Evolutionary conservation across 1,140 invertebrate genomes (phyloP).

Genomic region (Caenorhabditis briggsae): DNA sequence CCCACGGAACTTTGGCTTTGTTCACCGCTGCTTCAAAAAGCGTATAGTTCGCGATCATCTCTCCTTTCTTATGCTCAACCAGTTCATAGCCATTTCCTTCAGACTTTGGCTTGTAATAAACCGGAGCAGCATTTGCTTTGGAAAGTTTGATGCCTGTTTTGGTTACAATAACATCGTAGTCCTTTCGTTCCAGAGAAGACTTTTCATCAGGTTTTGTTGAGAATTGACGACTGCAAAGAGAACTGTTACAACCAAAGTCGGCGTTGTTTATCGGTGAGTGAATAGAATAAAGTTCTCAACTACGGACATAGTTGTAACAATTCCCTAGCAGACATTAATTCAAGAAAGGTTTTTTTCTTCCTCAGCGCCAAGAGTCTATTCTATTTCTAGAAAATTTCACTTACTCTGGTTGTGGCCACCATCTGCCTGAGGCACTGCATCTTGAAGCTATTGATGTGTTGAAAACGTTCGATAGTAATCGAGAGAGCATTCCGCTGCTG

Average conservation of each 20-base stretch:
- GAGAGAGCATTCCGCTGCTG: slow-evolving; percentile 6
- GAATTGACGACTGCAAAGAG: slow-evolving; percentile 44
- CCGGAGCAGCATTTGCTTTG: slow-evolving; percentile 60
- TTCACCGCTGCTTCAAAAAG: slow-evolving; percentile 74
- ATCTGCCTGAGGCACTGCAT: slow-evolving; percentile 63
- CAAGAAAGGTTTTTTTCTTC: not conserved
- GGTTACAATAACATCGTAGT: not conserved
- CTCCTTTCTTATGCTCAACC: slow-evolving; percentile 65
- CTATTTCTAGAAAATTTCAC: not conserved
- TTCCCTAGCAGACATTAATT: not conserved
- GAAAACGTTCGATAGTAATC: slow-evolving; percentile 31
- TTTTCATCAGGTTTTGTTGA: not conserved
- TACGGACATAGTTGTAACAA: slow-evolving; percentile 52
- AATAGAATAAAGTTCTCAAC: not conserved
- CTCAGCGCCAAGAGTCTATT: not conserved
- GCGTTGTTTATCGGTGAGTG: not conserved
- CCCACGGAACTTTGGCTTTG: slow-evolving; percentile 71
- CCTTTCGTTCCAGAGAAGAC: not conserved
- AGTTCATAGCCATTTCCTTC: slow-evolving; percentile 61
- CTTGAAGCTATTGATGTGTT: slow-evolving; percentile 19
- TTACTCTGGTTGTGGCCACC: slow-evolving; percentile 66
- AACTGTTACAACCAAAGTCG: not conserved
- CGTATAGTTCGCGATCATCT: slow-evolving; percentile 72
- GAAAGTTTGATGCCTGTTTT: slow-evolving; percentile 8
- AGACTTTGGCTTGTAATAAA: slow-evolving; percentile 63